Evolutionary conservation across 1,140 invertebrate species (phyloP), one percentile per base, ranked within the genome.

Genomic region (Dreissena rostriformis): DNA sequence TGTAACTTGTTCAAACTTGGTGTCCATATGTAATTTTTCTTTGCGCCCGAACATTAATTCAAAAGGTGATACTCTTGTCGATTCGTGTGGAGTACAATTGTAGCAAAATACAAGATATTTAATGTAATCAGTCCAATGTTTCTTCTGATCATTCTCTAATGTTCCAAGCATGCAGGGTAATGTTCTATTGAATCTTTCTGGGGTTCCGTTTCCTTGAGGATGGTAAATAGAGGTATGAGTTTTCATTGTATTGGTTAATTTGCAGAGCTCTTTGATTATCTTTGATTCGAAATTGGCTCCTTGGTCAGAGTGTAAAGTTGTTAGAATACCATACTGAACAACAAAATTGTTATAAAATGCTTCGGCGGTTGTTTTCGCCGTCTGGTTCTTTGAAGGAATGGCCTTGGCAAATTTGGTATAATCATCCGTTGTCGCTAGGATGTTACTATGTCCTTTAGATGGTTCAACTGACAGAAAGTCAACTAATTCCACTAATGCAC

Each of bases 31-130:
- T 39, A 87, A 53, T 17, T 57, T 75, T 10, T 73, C 77, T 28
- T 75, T 55, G 14, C 80, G 49, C 2, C 84, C 80, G 71, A 86
- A 86, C 83, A 84, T 84, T 49, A 87, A 53, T 15, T 72, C 26
- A 52, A 71, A 87, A 63, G 84, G 85, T 17, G 71, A 67, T 0
- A 65, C 5, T 29, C 76, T 77, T 22, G 84, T 87, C 0, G 74
- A 68, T 39, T 86, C 80, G 67, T 88, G 86, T 17, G 7, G n/a
- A 6, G 81, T 86, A 19, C 51, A 86, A 70, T 88, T 88, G 53
- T 88, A 86, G 14, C 81, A 74, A 74, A 78, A 80, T 4, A 81
- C 80, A 12, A 88, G n/a, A 17, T 76, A 66, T n/a, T 19, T 22
- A n/a, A 88, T 51, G 72, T 86, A 78, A 0, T 63, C 72, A 49